Evolutionary conservation across 2,113 vertebrate species (phyloP).

Genomic region (Turdus rufiventris): DNA sequence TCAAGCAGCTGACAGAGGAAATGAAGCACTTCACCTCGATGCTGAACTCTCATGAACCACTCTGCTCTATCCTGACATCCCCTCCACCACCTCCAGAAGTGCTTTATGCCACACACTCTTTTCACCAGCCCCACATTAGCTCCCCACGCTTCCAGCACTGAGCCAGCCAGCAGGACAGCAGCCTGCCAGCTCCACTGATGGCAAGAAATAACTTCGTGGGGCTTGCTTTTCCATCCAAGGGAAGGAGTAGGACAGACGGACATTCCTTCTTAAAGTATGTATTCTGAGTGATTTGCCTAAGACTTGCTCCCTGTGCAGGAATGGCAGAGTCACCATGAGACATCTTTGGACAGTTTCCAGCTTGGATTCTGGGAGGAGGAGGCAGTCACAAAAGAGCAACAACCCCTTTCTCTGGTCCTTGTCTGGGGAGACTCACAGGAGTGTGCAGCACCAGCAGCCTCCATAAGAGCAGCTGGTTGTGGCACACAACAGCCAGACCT

Average conservation of each 20-base stretch:
- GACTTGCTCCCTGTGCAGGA: background rate
- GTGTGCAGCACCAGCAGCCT: fast-evolving
- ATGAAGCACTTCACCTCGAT: slow-evolving; percentile 87
- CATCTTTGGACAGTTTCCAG: background rate
- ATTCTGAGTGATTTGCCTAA: slow-evolving; percentile 17
- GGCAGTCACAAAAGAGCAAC: background rate
- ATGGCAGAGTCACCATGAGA: background rate
- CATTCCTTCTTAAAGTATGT: background rate
- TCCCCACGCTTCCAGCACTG: slow-evolving; percentile 89
- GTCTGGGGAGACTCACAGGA: background rate
- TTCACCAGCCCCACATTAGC: slow-evolving; percentile 84
- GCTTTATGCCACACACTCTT: slow-evolving; percentile 80
- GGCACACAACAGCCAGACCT: fast-evolving
- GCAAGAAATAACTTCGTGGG: background rate
- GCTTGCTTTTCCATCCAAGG: background rate
- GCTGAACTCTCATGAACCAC: slow-evolving; percentile 88
- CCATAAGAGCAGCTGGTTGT: background rate
- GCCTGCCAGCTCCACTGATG: background rate
- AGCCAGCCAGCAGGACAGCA: slow-evolving; percentile 5
- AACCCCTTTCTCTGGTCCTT: background rate
- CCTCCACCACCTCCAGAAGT: slow-evolving; percentile 76
- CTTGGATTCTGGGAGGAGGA: background rate
- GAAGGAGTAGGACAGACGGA: background rate
- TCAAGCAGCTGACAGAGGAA: slow-evolving; percentile 91
- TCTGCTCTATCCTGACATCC: slow-evolving; percentile 81